Conservation (phyloP, 2,888 invertebrate genomes). For the Andricus quercusramuli region DNA sequence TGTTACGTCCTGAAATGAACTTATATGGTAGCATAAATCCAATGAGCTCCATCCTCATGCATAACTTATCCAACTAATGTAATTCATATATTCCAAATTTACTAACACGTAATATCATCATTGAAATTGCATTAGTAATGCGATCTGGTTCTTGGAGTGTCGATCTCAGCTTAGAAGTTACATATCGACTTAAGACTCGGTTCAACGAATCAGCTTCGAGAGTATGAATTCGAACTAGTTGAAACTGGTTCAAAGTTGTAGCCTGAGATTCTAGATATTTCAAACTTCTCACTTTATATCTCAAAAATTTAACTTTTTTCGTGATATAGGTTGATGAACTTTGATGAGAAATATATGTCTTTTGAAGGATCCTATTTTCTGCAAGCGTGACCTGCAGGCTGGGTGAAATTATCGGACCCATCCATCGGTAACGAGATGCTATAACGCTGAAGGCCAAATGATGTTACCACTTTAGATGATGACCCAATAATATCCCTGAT, state of each 20-base stretch:
- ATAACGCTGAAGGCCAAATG: conserved; percentile 25
- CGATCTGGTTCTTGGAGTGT: conserved; percentile 25
- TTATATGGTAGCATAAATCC: neutral
- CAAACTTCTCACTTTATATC: neutral
- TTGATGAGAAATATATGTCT: too few relatives aligned
- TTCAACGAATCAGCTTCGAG: conserved; percentile 16
- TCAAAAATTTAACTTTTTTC: neutral
- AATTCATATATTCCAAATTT: neutral
- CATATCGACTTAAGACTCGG: conserved; percentile 12
- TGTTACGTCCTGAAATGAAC: neutral
- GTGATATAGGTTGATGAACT: too few relatives aligned
- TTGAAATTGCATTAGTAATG: conserved; percentile 9
- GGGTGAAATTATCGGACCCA: neutral
- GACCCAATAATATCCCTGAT: conserved; percentile 11
- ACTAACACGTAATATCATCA: neutral
- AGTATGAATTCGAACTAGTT: neutral
- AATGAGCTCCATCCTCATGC: neutral
- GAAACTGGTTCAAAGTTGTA: conserved; percentile 1
- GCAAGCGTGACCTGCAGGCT: neutral
- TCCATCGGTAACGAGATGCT: neutral
- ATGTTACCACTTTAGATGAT: neutral
- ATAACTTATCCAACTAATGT: neutral
- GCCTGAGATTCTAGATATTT: neutral
- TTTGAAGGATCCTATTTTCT: neutral
- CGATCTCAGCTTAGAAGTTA: conserved; percentile 4